These are phyloP conservation scores for Dendroctonus valens DNA, from an alignment of 1,140 invertebrate genomes.

Conservation along the genomic window DNA sequence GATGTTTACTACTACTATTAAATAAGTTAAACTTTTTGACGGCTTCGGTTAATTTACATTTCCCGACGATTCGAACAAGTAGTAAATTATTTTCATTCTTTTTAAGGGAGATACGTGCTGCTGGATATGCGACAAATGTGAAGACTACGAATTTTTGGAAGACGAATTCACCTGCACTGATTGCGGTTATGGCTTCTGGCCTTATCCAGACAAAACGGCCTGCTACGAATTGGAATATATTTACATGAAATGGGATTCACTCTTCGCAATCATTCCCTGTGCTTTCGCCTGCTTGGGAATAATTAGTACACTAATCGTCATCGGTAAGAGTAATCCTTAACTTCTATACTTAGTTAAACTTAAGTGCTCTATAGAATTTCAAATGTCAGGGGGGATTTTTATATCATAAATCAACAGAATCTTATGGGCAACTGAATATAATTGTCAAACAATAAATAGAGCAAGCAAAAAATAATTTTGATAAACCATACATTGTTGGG, in stretches of 20 bases:
- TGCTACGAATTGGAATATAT: constrained; percentile 54
- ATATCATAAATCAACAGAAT: too few species aligned
- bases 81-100: not conserved
- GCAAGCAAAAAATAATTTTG: too few species aligned
- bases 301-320: constrained; percentile 62
- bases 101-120: constrained; percentile 66
- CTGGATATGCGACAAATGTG: constrained; percentile 74
- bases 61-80: too few species aligned
- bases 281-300: constrained; percentile 68
- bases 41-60: too few species aligned
- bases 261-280: constrained; percentile 67
- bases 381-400: too few species aligned
- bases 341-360: too few species aligned
- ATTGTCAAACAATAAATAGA: too few species aligned
- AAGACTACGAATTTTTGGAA: constrained; percentile 64
- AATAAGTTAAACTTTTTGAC: too few species aligned
- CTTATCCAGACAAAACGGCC: constrained; percentile 59
- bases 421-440: too few species aligned
- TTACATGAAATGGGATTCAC: constrained; percentile 59
- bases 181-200: constrained; percentile 64
- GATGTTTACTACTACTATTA: too few species aligned
- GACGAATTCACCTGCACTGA: constrained; percentile 66
- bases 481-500: too few species aligned
- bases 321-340: constrained; percentile 37
- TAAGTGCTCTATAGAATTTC: too few species aligned